A percentile compares a stretch with the other conserved stretches of the same genome.
Conservation (phyloP, 2,797 vertebrate genomes). For the Sebastes hopkinsi region DNA sequence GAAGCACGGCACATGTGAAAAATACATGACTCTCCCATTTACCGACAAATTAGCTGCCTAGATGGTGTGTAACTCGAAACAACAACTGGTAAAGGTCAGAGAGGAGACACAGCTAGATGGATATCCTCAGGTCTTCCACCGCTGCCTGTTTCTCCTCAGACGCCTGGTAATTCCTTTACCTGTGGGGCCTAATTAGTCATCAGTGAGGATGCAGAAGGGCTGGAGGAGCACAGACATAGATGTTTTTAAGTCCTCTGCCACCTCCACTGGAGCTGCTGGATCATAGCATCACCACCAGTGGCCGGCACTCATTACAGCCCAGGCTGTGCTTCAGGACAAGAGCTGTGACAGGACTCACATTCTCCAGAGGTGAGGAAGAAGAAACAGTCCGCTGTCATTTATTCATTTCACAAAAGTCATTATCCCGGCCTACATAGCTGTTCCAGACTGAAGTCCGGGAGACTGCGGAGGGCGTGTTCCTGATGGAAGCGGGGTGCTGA, state of each 20-base stretch:
- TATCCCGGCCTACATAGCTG: neutral
- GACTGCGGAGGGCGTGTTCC: neutral
- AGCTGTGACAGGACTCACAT: constrained; percentile 22
- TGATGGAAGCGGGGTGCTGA: neutral
- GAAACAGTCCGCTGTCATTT: constrained; percentile 34
- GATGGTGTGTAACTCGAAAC: constrained; percentile 25
- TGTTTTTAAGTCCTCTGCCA: constrained; percentile 22
- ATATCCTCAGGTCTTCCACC: constrained; percentile 28
- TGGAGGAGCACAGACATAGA: constrained; percentile 7
- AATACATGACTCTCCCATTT: constrained; percentile 39
- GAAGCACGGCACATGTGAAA: constrained; percentile 28
- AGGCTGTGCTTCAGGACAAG: constrained; percentile 38
- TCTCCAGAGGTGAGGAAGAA: constrained; percentile 17
- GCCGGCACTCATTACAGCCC: constrained; percentile 64
- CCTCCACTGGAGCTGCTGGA: constrained; percentile 7
- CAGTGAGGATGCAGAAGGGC: constrained; percentile 8
- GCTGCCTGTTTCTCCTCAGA: neutral
- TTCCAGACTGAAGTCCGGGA: neutral
- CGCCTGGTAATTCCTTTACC: constrained; percentile 34
- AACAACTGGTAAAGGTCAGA: constrained; percentile 53
- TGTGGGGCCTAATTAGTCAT: constrained; percentile 64
- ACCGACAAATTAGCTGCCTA: constrained; percentile 47
- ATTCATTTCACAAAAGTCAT: constrained; percentile 56
- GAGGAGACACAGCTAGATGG: constrained; percentile 18
- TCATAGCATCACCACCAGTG: constrained; percentile 54